A percentile compares a stretch with the other conserved stretches of the same genome.
phyloP scores from a whole-genome alignment of 2,113 vertebrate genomes.

The Melanerpes formicivorus region DNA sequence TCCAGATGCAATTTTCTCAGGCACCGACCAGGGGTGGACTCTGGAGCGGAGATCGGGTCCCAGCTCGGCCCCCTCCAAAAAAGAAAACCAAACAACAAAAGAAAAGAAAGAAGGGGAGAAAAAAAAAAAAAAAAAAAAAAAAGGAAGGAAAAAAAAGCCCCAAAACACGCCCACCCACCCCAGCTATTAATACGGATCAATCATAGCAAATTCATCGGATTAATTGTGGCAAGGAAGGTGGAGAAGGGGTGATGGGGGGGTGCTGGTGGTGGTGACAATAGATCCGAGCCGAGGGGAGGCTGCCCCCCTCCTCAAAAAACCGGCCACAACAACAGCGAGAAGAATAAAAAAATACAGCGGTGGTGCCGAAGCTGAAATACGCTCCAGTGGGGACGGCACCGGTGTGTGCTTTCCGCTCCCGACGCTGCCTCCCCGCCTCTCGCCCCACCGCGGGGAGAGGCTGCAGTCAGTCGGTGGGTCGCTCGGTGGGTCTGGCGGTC shows the following conservation, averaged over 20 bases:
- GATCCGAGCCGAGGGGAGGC: slow-evolving; percentile 19
- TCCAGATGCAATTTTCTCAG: slow-evolving; percentile 57
- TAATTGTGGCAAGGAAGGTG: not conserved
- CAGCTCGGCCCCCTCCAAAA: slow-evolving; percentile 35
- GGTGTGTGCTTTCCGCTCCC: not conserved
- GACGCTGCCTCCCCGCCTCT: not conserved
- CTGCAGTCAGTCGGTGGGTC: not conserved
- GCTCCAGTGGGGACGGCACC: not conserved
- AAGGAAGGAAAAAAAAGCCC: not conserved
- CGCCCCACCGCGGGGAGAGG: not conserved
- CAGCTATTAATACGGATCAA: slow-evolving; percentile 30
- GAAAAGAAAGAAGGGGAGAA: not conserved
- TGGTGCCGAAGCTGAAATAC: not conserved
- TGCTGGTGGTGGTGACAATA: slow-evolving; percentile 26
- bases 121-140: too few relatives aligned
- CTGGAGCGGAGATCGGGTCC: not conserved
- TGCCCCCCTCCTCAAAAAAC: not conserved
- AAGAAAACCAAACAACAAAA: slow-evolving; percentile 43
- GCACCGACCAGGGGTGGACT: slow-evolving; percentile 37
- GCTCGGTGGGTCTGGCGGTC: not conserved
- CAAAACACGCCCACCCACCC: slow-evolving; percentile 45
- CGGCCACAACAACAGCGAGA: not conserved
- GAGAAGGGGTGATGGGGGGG: not conserved
- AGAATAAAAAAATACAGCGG: not conserved
- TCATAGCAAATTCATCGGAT: slow-evolving; percentile 27